Evolutionary conservation across 2,888 invertebrate species (phyloP).

Genomic region (Diplazon laetatorius): DNA sequence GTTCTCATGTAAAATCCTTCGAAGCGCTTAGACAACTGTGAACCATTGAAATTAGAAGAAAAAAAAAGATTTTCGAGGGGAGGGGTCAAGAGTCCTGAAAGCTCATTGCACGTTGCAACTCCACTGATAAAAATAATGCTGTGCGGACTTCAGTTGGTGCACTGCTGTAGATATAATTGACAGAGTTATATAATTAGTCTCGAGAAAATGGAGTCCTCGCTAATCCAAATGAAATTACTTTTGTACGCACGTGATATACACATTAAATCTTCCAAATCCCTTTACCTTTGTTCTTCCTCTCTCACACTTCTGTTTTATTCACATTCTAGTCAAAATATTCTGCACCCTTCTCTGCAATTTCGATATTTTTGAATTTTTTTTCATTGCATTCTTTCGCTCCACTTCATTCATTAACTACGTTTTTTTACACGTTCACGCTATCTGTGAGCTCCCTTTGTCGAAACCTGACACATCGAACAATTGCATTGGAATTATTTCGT

Average conservation of each 20-base stretch:
- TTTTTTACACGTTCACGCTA: not conserved
- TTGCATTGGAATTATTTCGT: not conserved
- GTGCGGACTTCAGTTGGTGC: not conserved
- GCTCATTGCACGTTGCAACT: constrained; percentile 19
- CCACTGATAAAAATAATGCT: constrained; percentile 26
- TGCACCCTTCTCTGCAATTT: no score
- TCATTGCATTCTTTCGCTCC: no score
- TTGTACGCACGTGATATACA: not conserved
- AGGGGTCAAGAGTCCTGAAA: not conserved
- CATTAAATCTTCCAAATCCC: no score
- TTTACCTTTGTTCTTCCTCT: not conserved
- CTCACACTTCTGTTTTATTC: not conserved
- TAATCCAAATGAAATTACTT: constrained; percentile 5
- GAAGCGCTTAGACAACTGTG: constrained; percentile 9
- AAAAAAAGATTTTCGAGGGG: no score
- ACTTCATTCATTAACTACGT: no score
- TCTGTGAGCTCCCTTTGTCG: not conserved
- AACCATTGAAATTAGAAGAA: constrained; percentile 13
- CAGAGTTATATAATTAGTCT: constrained; percentile 10
- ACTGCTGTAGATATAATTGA: constrained; percentile 14
- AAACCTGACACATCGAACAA: not conserved
- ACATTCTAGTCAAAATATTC: not conserved
- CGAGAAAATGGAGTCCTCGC: not conserved
- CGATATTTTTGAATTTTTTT: not conserved
- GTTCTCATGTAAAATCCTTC: constrained; percentile 22